Evolutionary conservation across 64 coral and sea anemone genomes (phyloP).

Genomic region (Montipora foliosa): DNA sequence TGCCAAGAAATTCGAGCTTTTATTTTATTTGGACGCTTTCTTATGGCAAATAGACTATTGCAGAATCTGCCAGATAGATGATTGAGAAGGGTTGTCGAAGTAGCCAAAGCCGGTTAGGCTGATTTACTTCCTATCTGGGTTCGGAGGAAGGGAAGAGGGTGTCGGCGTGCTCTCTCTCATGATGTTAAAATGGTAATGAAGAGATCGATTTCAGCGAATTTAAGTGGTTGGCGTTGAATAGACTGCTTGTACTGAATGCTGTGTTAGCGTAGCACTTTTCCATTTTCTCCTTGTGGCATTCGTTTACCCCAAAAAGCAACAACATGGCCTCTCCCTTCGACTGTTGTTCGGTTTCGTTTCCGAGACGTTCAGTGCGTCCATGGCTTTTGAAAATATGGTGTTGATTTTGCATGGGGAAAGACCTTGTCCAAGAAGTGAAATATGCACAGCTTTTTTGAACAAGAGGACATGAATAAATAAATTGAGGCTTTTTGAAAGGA

Average conservation of each 20-base stretch:
- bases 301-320: neutral
- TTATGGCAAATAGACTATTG: constrained; percentile 27
- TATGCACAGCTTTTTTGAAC: constrained; percentile 81
- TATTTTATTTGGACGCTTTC: constrained; percentile 68
- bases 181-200: constrained; percentile 94
- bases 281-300: constrained; percentile 47
- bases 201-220: constrained; percentile 85
- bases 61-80: constrained; percentile 3
- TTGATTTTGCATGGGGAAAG: constrained; percentile 74
- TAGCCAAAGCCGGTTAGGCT: neutral
- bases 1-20: constrained; percentile 86
- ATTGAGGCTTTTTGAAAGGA: constrained; percentile 91
- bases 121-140: constrained; percentile 39
- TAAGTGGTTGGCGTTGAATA: constrained; percentile 86
- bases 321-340: constrained; percentile 12
- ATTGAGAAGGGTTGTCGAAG: neutral
- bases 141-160: constrained; percentile 59
- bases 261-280: constrained; percentile 65
- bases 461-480: constrained; percentile 96
- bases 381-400: constrained; percentile 72
- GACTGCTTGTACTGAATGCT: constrained; percentile 77
- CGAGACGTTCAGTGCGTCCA: neutral
- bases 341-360: neutral
- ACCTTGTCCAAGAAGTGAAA: constrained; percentile 71
- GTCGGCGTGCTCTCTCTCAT: constrained; percentile 71